Evolutionary conservation across 2,113 vertebrate genomes (phyloP).

Genomic region (Cyrtonyx montezumae): DNA sequence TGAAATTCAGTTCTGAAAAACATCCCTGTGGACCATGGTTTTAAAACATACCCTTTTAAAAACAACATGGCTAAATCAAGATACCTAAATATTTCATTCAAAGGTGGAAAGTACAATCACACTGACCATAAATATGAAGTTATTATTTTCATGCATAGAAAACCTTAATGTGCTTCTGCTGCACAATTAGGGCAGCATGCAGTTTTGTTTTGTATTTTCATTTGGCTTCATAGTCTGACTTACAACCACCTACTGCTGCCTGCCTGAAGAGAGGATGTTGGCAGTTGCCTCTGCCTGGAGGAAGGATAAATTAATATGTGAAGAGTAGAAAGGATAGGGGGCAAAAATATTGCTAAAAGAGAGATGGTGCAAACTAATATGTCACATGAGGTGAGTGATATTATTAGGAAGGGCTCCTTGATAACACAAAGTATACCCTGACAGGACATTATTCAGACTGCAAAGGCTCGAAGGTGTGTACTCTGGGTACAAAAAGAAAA

Average conservation of each 20-base stretch:
- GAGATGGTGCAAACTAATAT: not conserved
- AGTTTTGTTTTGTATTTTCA: not conserved
- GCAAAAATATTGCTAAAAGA: not conserved
- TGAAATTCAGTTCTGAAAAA: not conserved
- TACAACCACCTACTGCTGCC: not conserved
- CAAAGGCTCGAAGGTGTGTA: not conserved
- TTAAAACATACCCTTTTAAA: not conserved
- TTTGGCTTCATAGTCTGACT: not conserved
- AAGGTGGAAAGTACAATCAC: not conserved
- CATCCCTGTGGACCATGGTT: not conserved
- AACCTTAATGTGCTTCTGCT: not conserved
- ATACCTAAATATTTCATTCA: not conserved
- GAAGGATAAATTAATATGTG: not conserved
- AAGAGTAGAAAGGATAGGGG: not conserved
- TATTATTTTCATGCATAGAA: not conserved
- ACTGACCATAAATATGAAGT: not conserved
- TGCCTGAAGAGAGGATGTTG: not conserved
- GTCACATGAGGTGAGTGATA: not conserved
- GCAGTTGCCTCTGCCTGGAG: not conserved
- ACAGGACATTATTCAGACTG: not conserved
- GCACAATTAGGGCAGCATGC: not conserved
- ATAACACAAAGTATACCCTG: not conserved
- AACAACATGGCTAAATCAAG: not conserved
- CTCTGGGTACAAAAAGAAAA: not conserved
- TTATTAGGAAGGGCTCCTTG: rapidly evolving